These are phyloP conservation scores for Gymnoscopelus microlampas DNA, from an alignment of 2,797 vertebrate species.

Conservation along the genomic window DNA sequence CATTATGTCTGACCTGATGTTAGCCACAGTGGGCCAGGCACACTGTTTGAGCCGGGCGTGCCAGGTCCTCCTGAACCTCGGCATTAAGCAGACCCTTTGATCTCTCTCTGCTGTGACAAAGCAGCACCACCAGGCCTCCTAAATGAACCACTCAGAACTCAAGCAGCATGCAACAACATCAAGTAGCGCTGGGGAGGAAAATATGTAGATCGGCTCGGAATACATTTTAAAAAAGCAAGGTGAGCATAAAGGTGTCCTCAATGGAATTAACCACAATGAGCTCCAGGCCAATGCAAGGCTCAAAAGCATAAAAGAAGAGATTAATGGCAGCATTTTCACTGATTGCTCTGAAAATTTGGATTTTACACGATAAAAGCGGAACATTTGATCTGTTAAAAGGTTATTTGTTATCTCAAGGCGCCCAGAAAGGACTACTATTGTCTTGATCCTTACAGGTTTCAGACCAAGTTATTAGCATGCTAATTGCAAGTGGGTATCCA, in stretches of 20 bases:
- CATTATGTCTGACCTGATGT: conserved; percentile 69
- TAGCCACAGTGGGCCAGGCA: conserved; percentile 49
- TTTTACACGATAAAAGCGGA: conserved; percentile 66
- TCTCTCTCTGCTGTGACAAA: conserved; percentile 75
- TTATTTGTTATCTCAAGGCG: conserved; percentile 78
- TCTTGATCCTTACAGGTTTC: conserved; percentile 71
- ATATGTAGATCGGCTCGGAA: conserved; percentile 66
- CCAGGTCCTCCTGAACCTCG: conserved; percentile 64
- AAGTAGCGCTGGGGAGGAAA: conserved; percentile 60
- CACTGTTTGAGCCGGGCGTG: conserved; percentile 57
- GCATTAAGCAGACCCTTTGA: conserved; percentile 75
- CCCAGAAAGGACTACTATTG: conserved; percentile 69
- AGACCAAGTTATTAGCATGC: conserved; percentile 72
- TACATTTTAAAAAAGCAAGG: conserved; percentile 28
- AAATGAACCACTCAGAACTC: conserved; percentile 72
- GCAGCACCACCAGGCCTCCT: conserved; percentile 65
- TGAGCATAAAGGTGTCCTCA: conserved; percentile 47
- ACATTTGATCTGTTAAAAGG: conserved; percentile 72
- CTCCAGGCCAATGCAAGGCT: conserved; percentile 67
- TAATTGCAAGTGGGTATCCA: conserved; percentile 72
- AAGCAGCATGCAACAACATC: conserved; percentile 62
- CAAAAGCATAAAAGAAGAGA: conserved; percentile 66
- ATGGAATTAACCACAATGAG: conserved; percentile 75
- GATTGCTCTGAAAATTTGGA: conserved; percentile 65
- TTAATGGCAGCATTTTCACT: conserved; percentile 55